phyloP scores from a whole-genome alignment of 2,113 vertebrate species.

The Morone saxatilis region DNA sequence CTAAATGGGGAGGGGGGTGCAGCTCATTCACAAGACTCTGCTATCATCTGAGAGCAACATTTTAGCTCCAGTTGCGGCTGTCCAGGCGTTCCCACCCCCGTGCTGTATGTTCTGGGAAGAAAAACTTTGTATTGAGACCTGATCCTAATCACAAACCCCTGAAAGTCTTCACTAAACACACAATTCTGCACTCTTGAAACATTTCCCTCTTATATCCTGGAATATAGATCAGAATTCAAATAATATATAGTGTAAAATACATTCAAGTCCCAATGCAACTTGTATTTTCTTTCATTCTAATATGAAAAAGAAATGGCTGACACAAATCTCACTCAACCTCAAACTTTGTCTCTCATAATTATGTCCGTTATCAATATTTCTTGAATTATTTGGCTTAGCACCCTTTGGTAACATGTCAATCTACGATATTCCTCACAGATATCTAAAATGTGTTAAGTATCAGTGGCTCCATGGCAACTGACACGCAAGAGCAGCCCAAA shows the following conservation, averaged over 20 bases:
- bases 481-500: slow-evolving; percentile 35
- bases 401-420: slow-evolving; percentile 15
- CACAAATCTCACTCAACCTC: neutral
- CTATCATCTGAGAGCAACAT: slow-evolving; percentile 86
- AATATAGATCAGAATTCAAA: neutral
- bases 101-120: neutral
- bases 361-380: neutral
- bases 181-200: neutral
- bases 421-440: slow-evolving; percentile 3
- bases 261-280: neutral
- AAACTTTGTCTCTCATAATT: neutral
- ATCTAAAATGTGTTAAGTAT: slow-evolving; percentile 7
- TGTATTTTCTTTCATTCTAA: neutral
- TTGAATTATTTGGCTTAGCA: neutral
- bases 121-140: neutral
- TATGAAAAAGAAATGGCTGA: neutral
- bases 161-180: neutral
- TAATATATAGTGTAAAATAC: neutral
- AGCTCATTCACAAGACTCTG: slow-evolving; percentile 88
- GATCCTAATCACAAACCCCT: neutral
- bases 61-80: slow-evolving; percentile 18
- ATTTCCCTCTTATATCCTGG: neutral
- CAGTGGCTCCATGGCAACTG: slow-evolving; percentile 36
- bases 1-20: slow-evolving; percentile 83
- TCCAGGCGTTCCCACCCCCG: neutral